These are phyloP conservation scores for Physocephala rufipes DNA, from an alignment of 2,888 invertebrate genomes.

Conservation along the genomic window DNA sequence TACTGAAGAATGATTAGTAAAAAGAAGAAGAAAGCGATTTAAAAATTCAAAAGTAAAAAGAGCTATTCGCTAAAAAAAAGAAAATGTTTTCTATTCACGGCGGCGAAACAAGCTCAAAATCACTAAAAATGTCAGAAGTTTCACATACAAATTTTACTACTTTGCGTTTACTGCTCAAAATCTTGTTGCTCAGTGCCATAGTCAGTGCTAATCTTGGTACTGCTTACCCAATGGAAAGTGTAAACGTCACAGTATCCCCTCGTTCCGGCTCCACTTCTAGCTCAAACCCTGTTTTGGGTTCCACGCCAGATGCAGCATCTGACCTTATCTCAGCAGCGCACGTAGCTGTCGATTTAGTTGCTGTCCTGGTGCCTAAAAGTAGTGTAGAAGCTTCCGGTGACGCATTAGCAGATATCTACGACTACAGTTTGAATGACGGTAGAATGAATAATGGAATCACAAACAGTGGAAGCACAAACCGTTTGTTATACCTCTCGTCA, in stretches of 20 bases:
- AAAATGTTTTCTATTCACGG: neutral
- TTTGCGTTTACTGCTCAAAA: conserved; percentile 52
- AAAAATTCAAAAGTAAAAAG: too few relatives aligned
- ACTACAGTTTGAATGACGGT: conserved; percentile 22
- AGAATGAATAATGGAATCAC: conserved; percentile 15
- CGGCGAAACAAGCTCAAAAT: conserved; percentile 15
- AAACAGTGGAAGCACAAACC: neutral
- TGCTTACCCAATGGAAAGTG: conserved; percentile 44
- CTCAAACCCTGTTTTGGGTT: neutral
- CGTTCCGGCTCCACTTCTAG: conserved; percentile 24
- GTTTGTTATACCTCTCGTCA: neutral
- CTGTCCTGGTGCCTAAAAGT: conserved; percentile 9
- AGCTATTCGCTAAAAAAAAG: too few relatives aligned
- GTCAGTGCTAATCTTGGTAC: conserved; percentile 50
- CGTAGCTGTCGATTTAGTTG: conserved; percentile 14
- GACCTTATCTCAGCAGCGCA: conserved; percentile 11
- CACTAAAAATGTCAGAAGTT: conserved; percentile 42
- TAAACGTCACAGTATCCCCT: conserved; percentile 40
- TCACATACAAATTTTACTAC: conserved; percentile 48
- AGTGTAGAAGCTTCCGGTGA: conserved; percentile 13
- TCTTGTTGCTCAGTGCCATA: conserved; percentile 54
- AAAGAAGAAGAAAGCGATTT: neutral
- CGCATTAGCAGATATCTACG: conserved; percentile 41
- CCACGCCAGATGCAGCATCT: neutral
- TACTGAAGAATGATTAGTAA: conserved; percentile 12